A percentile compares a stretch with the other conserved stretches of the same genome.
These are phyloP conservation scores for Ammodytes marinus DNA, from an alignment of 2,113 vertebrate genomes.

Conservation along the genomic window DNA sequence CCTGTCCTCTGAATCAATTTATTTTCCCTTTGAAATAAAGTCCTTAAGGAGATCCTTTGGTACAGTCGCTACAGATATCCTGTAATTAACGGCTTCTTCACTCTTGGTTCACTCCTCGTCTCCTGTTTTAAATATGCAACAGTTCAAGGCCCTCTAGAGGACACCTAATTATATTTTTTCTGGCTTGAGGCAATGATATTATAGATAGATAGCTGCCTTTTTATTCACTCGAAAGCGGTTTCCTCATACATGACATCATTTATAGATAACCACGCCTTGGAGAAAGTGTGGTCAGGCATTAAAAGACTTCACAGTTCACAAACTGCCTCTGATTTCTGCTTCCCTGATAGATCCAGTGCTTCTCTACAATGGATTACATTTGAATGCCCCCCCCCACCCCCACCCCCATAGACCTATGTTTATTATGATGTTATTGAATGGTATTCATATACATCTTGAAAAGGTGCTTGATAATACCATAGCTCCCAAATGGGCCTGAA, in stretches of 20 bases:
- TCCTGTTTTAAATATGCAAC: conserved; percentile 64
- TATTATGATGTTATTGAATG: conserved; percentile 9
- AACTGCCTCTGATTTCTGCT: not conserved
- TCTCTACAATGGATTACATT: not conserved
- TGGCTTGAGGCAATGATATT: conserved; percentile 54
- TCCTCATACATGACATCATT: conserved; percentile 7
- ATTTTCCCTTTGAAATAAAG: conserved; percentile 14
- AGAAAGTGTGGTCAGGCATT: not conserved
- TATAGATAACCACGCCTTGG: conserved; percentile 7
- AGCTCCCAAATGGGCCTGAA: not conserved
- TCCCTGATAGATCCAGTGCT: not conserved
- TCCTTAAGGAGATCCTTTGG: conserved; percentile 43
- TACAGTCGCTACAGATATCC: conserved; percentile 23
- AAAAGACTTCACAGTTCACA: not conserved
- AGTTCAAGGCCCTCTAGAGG: conserved; percentile 45
- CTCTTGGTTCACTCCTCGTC: conserved; percentile 27
- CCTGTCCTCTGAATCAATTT: conserved; percentile 11
- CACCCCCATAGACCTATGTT: not conserved
- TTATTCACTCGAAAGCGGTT: not conserved
- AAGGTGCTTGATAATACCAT: not conserved
- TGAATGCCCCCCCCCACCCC: not conserved
- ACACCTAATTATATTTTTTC: conserved; percentile 51
- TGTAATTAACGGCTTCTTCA: conserved; percentile 56
- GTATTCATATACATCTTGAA: not conserved
- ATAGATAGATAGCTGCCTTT: conserved; percentile 24